Conservation (phyloP, 2,113 vertebrate species). For the Macaca nemestrina region DNA sequence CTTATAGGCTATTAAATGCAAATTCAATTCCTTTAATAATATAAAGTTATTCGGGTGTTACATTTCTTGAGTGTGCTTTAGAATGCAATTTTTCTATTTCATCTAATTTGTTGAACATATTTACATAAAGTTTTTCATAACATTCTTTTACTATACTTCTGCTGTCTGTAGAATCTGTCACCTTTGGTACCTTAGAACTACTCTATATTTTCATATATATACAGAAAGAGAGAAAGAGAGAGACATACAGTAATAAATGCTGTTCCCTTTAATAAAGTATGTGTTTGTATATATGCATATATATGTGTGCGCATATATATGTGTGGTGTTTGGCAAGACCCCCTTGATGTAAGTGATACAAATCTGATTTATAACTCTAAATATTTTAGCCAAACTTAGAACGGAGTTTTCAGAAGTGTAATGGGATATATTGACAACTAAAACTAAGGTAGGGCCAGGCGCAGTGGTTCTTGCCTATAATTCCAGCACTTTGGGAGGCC, state of each 20-base stretch:
- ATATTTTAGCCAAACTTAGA: neutral
- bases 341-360: neutral
- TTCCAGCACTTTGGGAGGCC: too few species aligned
- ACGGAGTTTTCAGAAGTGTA: neutral
- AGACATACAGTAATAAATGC: neutral
- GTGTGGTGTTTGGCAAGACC: neutral
- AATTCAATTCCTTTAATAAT: neutral
- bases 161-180: neutral
- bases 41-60: neutral
- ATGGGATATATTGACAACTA: neutral
- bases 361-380: neutral
- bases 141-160: neutral
- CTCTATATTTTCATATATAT: neutral
- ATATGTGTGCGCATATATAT: neutral
- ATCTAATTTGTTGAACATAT: neutral
- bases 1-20: neutral
- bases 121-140: neutral
- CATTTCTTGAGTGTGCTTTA: neutral
- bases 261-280: neutral
- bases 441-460: too few species aligned
- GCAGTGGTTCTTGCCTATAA: too few species aligned
- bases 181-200: neutral
- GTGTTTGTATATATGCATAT: neutral
- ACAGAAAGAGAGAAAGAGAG: too few species aligned
- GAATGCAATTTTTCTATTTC: neutral